phyloP scores from a whole-genome alignment of 2,113 vertebrate species.

The Lepus timidus region DNA sequence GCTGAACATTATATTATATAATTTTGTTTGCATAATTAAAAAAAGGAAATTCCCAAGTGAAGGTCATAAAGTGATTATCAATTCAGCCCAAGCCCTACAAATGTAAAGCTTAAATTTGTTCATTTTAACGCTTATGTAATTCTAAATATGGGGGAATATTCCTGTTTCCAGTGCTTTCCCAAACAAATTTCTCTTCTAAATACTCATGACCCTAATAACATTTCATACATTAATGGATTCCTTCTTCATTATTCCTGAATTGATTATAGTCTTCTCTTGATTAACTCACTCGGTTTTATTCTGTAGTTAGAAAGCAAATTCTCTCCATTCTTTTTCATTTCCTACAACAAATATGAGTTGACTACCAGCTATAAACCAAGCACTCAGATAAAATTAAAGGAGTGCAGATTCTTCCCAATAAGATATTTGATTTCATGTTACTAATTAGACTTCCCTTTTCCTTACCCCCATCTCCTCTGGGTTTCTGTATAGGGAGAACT shows the following conservation, averaged over 20 bases:
- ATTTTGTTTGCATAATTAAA: slow-evolving; percentile 45
- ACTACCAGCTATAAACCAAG: slow-evolving; percentile 9
- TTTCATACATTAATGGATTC: background rate
- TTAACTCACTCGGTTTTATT: slow-evolving; percentile 12
- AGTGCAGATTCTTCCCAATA: slow-evolving; percentile 32
- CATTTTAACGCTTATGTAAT: slow-evolving; percentile 3
- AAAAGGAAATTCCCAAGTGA: background rate
- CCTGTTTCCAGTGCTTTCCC: background rate
- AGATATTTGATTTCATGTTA: background rate
- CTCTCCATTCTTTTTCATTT: slow-evolving; percentile 4
- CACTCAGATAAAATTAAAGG: slow-evolving; percentile 34
- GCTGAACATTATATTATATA: background rate
- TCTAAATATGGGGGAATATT: slow-evolving; percentile 26
- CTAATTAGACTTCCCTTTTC: background rate
- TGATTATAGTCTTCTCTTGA: background rate
- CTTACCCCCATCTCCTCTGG: background rate
- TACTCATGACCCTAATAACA: background rate
- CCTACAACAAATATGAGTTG: background rate
- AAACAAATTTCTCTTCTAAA: slow-evolving; percentile 29
- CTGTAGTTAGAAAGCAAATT: slow-evolving; percentile 8
- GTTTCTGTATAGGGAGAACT: background rate
- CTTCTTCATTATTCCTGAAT: slow-evolving; percentile 2
- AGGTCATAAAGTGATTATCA: background rate
- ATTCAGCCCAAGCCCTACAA: background rate
- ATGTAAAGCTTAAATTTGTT: slow-evolving; percentile 45